Conservation (phyloP, 1,140 invertebrate species). For the Bacillus rossius region DNA sequence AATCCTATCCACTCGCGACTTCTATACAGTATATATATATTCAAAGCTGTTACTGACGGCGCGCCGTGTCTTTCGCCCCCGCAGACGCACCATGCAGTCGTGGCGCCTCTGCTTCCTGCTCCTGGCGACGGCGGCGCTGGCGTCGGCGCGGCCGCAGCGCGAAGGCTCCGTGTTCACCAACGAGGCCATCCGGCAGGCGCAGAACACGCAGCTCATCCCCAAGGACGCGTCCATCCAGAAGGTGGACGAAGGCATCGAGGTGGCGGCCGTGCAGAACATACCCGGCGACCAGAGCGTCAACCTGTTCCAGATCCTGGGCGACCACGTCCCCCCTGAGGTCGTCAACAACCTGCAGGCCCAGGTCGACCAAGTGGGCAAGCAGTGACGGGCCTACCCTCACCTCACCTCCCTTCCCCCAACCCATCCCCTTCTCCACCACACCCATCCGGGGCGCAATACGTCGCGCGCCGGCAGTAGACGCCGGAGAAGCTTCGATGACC, state of each 20-base stretch:
- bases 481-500: too few species aligned
- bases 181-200: slow-evolving; percentile 79
- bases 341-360: slow-evolving; percentile 77
- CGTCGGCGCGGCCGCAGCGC: not conserved
- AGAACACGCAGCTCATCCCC: slow-evolving; percentile 74
- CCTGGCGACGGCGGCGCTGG: not conserved
- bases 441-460: too few species aligned
- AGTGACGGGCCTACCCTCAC: slow-evolving; percentile 1
- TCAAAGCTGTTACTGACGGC: too few species aligned
- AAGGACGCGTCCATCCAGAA: slow-evolving; percentile 81
- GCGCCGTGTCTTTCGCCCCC: too few species aligned
- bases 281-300: slow-evolving; percentile 76
- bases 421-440: not conserved
- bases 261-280: slow-evolving; percentile 76
- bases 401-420: not conserved
- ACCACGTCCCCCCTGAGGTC: slow-evolving; percentile 77
- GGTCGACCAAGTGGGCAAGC: slow-evolving; percentile 66
- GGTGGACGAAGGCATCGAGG: slow-evolving; percentile 76
- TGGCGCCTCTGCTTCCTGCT: not conserved
- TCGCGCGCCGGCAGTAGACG: too few species aligned
- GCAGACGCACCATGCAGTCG: not conserved
- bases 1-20: too few species aligned
- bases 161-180: slow-evolving; percentile 75
- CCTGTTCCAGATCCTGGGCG: slow-evolving; percentile 71
- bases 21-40: too few species aligned